phyloP scores from a whole-genome alignment of 2,113 vertebrate genomes.

The Rynchops niger region DNA sequence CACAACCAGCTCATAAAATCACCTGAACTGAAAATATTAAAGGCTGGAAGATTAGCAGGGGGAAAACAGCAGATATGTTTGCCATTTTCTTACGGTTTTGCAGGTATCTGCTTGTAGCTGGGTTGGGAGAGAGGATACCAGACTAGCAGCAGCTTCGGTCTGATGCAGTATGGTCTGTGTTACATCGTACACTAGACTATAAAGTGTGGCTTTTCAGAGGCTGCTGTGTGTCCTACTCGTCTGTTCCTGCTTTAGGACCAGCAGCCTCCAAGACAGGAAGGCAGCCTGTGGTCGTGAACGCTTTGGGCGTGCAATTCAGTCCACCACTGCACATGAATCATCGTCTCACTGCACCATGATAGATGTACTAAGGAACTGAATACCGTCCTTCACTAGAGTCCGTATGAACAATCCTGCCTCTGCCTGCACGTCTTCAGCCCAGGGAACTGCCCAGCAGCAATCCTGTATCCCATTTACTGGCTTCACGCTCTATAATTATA shows the following conservation, averaged over 20 bases:
- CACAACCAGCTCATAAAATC: background rate
- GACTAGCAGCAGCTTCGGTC: background rate
- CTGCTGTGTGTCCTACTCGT: background rate
- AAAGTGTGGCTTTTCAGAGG: background rate
- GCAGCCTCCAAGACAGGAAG: background rate
- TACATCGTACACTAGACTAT: too few species aligned
- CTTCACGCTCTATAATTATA: background rate
- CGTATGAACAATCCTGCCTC: background rate
- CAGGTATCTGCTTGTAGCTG: background rate
- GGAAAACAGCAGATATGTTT: background rate
- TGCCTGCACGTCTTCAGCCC: background rate
- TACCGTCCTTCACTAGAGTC: background rate
- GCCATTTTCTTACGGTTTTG: background rate
- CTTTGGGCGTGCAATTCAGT: background rate
- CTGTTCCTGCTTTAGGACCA: background rate
- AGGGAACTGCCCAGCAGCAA: background rate
- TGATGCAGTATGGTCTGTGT: background rate
- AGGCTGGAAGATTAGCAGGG: background rate
- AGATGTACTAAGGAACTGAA: background rate
- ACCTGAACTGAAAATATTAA: background rate
- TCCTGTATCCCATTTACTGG: background rate
- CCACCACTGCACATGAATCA: background rate
- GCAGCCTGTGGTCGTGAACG: background rate
- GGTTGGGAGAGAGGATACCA: background rate
- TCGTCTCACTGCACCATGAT: background rate